Base-by-base conservation (phyloP, 1,140 invertebrate species). In the Sycobia sp. region DNA sequence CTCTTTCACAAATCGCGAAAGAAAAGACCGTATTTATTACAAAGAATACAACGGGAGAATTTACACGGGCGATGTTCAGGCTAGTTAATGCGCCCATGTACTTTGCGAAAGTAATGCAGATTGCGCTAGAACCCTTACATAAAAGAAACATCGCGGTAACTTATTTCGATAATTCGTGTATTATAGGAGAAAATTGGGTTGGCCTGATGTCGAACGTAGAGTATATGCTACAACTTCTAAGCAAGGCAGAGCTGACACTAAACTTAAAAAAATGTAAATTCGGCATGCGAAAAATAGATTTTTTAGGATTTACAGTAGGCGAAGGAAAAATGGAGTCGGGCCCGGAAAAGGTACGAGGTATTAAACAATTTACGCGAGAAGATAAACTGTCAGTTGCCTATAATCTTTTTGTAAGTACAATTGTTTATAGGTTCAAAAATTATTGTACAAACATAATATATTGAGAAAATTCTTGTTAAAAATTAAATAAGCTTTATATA, bases 21-120 rank as follows among this genome's bases (percentile, higher is more conserved):
- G 43, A 70, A 0, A 81, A 80, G 56, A 82, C 80, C 0, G 77
- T 72, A 0, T 80, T 80, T 49, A 67, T 69, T 4, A 72, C 70
- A 1, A 68, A 61, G 8, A 66, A 71, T 18, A 68, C 66, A 9
- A 62, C 69, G 7, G 77, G 66, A 25, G 55, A 78, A 56, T 76
- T 67, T 57, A 60, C 68, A 16, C 46, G 67, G 3, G 68, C 71
- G 39, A 76, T 77, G 25, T 76, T 76, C 59, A 76, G 74, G 8
- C 51, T 79, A 1, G 68, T 61, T 18, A 75, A 74, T 49, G 68
- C 66, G 1, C 70, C 73, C 13, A 63, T 67, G 16, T 69, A 63
- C 1, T 76, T 65, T 71, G 22, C 10, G 2, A 58, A 64, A 41
- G 11, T 69, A 1, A 69, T 74, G 41, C 4, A 54, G 13, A 41